A percentile compares a stretch with the other conserved stretches of the same genome.
Conservation (phyloP, 1,140 invertebrate genomes). For the Phenacoccus solenopsis region DNA sequence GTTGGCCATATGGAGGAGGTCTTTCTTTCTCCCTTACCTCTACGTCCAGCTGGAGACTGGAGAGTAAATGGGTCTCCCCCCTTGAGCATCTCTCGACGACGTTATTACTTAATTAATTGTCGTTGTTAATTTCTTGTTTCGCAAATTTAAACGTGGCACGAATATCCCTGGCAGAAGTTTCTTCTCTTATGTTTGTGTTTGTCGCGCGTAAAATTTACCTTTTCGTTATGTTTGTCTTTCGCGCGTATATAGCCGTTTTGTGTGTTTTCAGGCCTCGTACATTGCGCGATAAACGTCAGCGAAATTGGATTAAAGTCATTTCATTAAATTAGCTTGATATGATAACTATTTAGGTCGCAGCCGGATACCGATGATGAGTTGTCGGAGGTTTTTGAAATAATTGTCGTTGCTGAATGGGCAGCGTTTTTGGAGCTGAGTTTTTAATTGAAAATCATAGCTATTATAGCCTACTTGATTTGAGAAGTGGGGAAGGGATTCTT, state of each 20-base stretch:
- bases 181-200: not conserved
- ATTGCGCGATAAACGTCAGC: not conserved
- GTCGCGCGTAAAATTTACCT: not conserved
- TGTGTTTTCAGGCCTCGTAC: not conserved
- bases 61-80: not conserved
- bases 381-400: no score
- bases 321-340: no score
- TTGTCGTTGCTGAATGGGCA: no score
- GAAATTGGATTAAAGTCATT: not conserved
- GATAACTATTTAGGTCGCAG: no score
- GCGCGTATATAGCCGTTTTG: not conserved
- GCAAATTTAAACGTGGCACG: not conserved
- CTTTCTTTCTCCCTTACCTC: no score
- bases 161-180: not conserved
- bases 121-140: not conserved
- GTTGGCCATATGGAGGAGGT: no score
- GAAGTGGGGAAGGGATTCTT: no score
- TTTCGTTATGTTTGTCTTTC: not conserved
- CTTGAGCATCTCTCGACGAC: not conserved
- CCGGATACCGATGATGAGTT: no score
- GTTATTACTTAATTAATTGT: not conserved
- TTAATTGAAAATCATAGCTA: no score
- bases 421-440: no score
- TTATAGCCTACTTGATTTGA: no score
- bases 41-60: no score